Base-by-base conservation (phyloP, 2,888 invertebrate genomes). In the Parnassius apollo region DNA sequence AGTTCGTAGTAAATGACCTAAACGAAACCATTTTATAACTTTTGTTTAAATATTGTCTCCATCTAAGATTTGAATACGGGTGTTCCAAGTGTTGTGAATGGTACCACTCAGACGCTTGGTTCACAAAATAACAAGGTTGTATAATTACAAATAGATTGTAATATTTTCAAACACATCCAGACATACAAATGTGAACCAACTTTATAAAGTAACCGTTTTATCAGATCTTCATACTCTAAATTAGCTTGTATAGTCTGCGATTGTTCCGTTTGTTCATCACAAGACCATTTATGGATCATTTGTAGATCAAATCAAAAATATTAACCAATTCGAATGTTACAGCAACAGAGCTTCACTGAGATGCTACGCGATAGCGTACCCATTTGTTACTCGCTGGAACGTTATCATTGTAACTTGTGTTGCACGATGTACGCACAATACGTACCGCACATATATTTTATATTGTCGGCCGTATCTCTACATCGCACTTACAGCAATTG, bases 401-500 rank as follows among this genome's bases (percentile, higher is more conserved):
- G 22, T 55, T 55, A 55, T 59, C 59, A 50, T 35, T 49, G n/a
- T 44, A 59, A 63, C 55, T 56, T 59, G 62, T 54, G 63, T 60
- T 57, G 59, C 35, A 45, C 57, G 52, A 12, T 58, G 62, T 62
- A 62, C 49, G 13, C 4, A 46, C 58, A 50, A 45, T 45, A n/a
- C 45, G 45, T 61, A 57, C 51, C 62, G 35, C 49, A 59, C 66
- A 59, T 62, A 35, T 35, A 35, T 35, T 35, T 35, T 35, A 35
- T 35, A 65, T 67, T 66, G 68, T 66, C 48, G 52, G 58, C 57
- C 53, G 59, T 68, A 68, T 68, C 68, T 61, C 50, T 42, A 42
- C 52, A 69, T 69, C 69, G 62, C 65, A 61, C 61, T 66, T 65
- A 68, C 66, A 57, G 57, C 61, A 57, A 64, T 57, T 64, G 64